phyloP scores from a whole-genome alignment of 2,113 vertebrate genomes.

The Drymodes brunneopygia region DNA sequence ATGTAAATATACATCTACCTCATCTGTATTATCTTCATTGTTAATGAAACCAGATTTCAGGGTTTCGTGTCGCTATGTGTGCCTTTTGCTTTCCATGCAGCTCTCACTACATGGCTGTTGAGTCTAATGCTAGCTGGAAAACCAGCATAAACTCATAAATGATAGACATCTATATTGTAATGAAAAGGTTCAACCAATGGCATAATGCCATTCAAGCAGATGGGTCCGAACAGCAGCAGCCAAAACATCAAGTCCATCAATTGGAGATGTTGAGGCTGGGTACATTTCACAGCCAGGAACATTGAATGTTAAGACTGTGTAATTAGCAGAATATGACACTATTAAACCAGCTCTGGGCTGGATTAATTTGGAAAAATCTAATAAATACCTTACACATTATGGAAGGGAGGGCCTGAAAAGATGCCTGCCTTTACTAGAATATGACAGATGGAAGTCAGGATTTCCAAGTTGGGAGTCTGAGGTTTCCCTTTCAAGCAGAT shows the following conservation, averaged over 20 bases:
- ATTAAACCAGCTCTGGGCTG: slow-evolving; percentile 33
- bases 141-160: slow-evolving; percentile 31
- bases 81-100: not conserved
- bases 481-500: not conserved
- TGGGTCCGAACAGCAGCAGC: slow-evolving; percentile 40
- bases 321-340: slow-evolving; percentile 54
- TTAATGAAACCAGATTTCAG: not conserved
- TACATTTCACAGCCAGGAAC: slow-evolving; percentile 52
- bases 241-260: slow-evolving; percentile 48
- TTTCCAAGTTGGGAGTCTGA: not conserved
- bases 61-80: not conserved
- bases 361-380: slow-evolving; percentile 45
- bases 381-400: not conserved
- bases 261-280: slow-evolving; percentile 42
- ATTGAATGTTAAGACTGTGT: not conserved
- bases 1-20: not conserved
- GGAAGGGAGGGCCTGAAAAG: not conserved
- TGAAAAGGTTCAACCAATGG: slow-evolving; percentile 55
- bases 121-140: not conserved
- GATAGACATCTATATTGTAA: slow-evolving; percentile 36
- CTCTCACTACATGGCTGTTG: not conserved
- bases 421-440: not conserved
- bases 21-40: not conserved
- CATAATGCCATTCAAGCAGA: slow-evolving; percentile 51
- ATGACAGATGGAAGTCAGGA: not conserved